phyloP scores from a whole-genome alignment of 2,797 vertebrate species.

The Gobionotothen gibberifrons region DNA sequence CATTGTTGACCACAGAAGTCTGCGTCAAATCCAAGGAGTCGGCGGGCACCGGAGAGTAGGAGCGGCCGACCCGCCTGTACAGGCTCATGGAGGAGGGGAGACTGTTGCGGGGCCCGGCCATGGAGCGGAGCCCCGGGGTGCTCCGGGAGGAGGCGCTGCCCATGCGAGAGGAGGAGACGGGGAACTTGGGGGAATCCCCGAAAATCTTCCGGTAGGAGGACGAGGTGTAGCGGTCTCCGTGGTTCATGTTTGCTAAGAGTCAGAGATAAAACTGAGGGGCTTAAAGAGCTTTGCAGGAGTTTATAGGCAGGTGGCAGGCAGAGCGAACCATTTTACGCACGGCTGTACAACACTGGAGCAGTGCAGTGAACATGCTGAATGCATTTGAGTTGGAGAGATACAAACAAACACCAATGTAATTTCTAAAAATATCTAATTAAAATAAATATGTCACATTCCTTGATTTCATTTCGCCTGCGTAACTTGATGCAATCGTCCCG shows the following conservation, averaged over 20 bases:
- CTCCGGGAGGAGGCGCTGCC: slow-evolving; percentile 57
- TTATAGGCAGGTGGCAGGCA: slow-evolving; percentile 63
- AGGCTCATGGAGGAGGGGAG: slow-evolving; percentile 60
- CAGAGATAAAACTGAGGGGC: slow-evolving; percentile 28
- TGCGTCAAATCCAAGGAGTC: slow-evolving; percentile 87
- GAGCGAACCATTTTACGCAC: slow-evolving; percentile 68
- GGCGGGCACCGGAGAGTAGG: slow-evolving; percentile 66
- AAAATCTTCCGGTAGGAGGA: slow-evolving; percentile 90
- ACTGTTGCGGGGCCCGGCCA: slow-evolving; percentile 75
- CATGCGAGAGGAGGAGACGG: slow-evolving; percentile 75
- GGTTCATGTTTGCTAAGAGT: slow-evolving; percentile 83
- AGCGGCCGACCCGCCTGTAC: slow-evolving; percentile 69
- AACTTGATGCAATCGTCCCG: slow-evolving; percentile 66
- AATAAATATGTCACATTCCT: background rate
- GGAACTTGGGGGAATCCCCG: slow-evolving; percentile 82
- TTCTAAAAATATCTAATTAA: background rate
- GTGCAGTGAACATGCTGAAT: background rate
- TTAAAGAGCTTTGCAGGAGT: slow-evolving; percentile 60
- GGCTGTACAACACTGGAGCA: background rate
- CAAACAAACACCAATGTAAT: background rate
- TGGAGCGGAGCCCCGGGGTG: slow-evolving; percentile 72
- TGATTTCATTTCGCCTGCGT: background rate
- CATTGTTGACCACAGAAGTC: slow-evolving; percentile 85
- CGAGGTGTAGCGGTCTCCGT: slow-evolving; percentile 82
- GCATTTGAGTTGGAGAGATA: too few species aligned